Base-by-base conservation (phyloP, 2,888 invertebrate genomes). In the Himalopsyche japonica region DNA sequence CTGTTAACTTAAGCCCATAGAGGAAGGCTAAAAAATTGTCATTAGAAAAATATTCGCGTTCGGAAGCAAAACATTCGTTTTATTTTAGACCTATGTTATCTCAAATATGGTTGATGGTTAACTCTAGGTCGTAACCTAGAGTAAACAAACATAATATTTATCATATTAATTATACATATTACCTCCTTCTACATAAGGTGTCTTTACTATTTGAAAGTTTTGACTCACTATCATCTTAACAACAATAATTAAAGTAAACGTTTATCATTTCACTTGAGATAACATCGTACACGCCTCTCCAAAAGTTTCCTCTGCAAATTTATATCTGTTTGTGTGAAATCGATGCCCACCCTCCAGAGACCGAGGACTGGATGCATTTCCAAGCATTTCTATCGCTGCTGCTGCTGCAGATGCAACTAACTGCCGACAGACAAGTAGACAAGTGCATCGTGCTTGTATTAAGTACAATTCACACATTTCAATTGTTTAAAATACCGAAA, bases 221-320 rank as follows among this genome's bases (percentile, higher is more conserved):
- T 3, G 2, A 3, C 8, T 24, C 24, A 79, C 57, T 70, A 79
- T 20, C 78, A 47, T 47, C 57, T 70, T 32, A 70, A 78, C 79
- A 57, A 57, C 32, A 78, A 49, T 27, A 78, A 84, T 81, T 76
- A 76, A 70, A 76, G 79, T 47, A 32, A 64, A 79, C 57, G 24
- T 20, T 57, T n/a, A 57, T 24, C n/a, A 57, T 24, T 57, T 57
- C 57, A 57, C 4, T 57, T 57, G 7, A 24, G 15, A 57, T 20
- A 57, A 8, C 57, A 57, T 57, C 57, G 20, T 6, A 57, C 57
- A 57, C 5, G 57, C 20, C 15, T 7, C 24, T 8, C 57, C 20
- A 20, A 57, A 57, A 57, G 20, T 57, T 57, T 20, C 57, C 20
- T 57, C n/a, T n/a, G 6, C 20, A 57, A 57, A 57, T 57, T 57